phyloP scores from a whole-genome alignment of 2,113 vertebrate genomes.

The Leucoraja erinaceus region DNA sequence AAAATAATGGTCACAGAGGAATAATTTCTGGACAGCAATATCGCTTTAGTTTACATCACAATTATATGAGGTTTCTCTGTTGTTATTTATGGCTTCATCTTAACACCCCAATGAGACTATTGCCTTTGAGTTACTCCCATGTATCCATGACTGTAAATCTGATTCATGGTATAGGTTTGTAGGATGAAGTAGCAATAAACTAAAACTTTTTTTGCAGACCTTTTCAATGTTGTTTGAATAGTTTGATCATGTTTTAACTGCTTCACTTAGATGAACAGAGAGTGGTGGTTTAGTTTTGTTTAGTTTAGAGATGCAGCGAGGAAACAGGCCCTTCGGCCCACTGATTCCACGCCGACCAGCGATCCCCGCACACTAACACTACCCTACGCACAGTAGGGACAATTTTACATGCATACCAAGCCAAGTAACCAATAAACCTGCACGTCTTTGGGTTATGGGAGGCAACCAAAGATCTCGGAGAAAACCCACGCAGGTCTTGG shows the following conservation, averaged over 20 bases:
- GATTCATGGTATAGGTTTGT: not conserved
- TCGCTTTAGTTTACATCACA: not conserved
- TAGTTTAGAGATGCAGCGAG: too few species aligned
- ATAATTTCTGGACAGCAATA: not conserved
- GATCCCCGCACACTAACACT: too few species aligned
- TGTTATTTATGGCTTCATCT: not conserved
- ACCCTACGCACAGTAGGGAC: too few species aligned
- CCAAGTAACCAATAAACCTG: too few species aligned
- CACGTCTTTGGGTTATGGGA: too few species aligned
- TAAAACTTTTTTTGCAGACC: not conserved
- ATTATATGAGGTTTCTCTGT: not conserved
- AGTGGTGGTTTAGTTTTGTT: too few species aligned
- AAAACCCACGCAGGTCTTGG: too few species aligned
- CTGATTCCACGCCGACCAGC: too few species aligned
- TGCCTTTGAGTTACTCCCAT: not conserved
- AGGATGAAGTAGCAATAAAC: not conserved
- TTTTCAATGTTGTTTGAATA: not conserved
- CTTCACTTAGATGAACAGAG: not conserved
- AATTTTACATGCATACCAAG: too few species aligned
- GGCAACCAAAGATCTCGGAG: too few species aligned
- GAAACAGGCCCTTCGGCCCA: too few species aligned
- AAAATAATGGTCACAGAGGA: not conserved
- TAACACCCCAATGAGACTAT: not conserved
- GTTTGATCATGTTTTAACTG: not conserved
- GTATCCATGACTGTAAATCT: not conserved